These are phyloP conservation scores for Amphipyra berbera DNA, from an alignment of 2,888 invertebrate genomes.

Conservation along the genomic window DNA sequence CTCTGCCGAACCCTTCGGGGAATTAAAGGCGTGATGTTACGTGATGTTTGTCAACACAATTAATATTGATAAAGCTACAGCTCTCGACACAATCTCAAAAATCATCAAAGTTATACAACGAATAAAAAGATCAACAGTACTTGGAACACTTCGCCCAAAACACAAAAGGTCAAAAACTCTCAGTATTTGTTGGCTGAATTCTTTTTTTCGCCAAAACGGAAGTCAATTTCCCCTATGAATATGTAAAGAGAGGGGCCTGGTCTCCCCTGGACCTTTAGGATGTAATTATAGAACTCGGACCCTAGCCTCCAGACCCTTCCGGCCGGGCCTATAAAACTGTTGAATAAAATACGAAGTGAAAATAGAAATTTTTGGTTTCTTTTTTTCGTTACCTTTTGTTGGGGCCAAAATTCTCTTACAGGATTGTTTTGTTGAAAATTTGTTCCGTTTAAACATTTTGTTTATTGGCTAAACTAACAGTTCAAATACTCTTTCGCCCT, in stretches of 20 bases:
- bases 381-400: conserved; percentile 3
- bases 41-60: neutral
- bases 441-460: too few relatives aligned
- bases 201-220: conserved; percentile 53
- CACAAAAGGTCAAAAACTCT: conserved; percentile 47
- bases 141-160: conserved; percentile 2
- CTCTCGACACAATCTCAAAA: neutral
- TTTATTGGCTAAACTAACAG: too few relatives aligned
- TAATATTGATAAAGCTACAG: neutral
- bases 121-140: conserved; percentile 44
- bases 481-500: too few relatives aligned
- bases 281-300: conserved; percentile 61
- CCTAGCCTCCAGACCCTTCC: conserved; percentile 50
- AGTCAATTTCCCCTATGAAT: conserved; percentile 63
- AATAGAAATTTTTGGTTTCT: conserved; percentile 39
- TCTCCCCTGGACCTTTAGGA: conserved; percentile 52
- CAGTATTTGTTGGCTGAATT: conserved; percentile 44
- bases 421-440: too few relatives aligned
- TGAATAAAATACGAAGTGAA: conserved; percentile 58
- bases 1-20: too few relatives aligned
- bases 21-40: too few relatives aligned
- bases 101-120: neutral
- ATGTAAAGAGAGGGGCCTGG: conserved; percentile 54
- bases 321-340: conserved; percentile 51
- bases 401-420: neutral